Conservation (phyloP, 2,113 vertebrate genomes). For the Conger conger region DNA sequence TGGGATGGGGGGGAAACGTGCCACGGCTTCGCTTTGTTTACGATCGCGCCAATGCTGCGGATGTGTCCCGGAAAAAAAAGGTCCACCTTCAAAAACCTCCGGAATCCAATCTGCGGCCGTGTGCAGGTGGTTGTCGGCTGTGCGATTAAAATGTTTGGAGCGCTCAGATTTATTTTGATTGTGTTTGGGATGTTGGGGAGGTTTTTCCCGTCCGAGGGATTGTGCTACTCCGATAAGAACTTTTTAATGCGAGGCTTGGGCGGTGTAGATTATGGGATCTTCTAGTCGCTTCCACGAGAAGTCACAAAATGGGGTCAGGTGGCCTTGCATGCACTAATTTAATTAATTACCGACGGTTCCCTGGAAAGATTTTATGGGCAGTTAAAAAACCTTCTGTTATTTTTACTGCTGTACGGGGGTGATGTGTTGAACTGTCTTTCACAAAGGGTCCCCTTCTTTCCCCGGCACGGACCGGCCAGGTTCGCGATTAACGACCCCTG, state of each 20-base stretch:
- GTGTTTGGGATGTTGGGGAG: background rate
- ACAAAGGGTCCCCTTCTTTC: slow-evolving; percentile 44
- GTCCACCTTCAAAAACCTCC: background rate
- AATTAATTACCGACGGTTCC: slow-evolving; percentile 68
- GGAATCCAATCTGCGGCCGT: background rate
- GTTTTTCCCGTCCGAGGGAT: background rate
- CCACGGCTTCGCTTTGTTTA: background rate
- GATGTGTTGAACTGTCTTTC: slow-evolving; percentile 60
- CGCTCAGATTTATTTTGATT: background rate
- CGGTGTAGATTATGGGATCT: slow-evolving; percentile 51
- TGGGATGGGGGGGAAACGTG: background rate
- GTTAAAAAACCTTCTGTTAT: slow-evolving; percentile 71
- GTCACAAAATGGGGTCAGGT: slow-evolving; percentile 64
- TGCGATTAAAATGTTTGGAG: background rate
- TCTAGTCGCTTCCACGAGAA: slow-evolving; percentile 55
- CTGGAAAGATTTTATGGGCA: slow-evolving; percentile 68
- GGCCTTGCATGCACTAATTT: slow-evolving; percentile 68
- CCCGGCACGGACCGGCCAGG: slow-evolving; percentile 49
- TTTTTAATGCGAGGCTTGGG: slow-evolving; percentile 11
- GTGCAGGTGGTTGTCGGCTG: background rate
- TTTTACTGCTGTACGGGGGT: slow-evolving; percentile 67
- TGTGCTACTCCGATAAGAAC: background rate
- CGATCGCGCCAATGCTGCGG: background rate
- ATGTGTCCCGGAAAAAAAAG: background rate
- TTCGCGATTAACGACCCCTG: slow-evolving; percentile 53